Evolutionary conservation across 2,888 invertebrate species (phyloP).

Genomic region (Agrotis segetum): DNA sequence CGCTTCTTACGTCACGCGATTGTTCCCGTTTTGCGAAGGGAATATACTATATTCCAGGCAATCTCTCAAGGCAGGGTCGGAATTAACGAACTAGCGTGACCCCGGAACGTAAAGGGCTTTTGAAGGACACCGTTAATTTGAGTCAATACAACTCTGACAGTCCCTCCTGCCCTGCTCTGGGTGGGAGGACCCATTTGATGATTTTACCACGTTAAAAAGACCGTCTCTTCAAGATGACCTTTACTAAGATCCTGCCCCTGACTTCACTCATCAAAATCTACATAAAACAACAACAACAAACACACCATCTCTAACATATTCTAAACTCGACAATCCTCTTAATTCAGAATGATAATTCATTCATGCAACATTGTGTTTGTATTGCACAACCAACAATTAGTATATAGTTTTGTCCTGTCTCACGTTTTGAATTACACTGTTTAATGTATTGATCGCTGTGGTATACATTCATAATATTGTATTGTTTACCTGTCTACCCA

Average conservation of each 20-base stretch:
- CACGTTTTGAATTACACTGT: conserved; percentile 66
- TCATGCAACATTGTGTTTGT: conserved; percentile 72
- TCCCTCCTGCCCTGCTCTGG: no score
- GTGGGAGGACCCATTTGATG: no score
- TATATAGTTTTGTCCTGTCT: conserved; percentile 71
- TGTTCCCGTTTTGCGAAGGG: no score
- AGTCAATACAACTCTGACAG: no score
- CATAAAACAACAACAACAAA: conserved; percentile 15
- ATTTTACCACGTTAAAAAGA: no score
- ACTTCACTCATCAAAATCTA: conserved; percentile 2
- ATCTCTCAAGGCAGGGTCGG: no score
- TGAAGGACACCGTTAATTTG: no score
- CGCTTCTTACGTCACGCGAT: no score
- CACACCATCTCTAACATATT: conserved; percentile 51
- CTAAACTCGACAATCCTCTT: conserved; percentile 55
- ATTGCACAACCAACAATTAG: conserved; percentile 82
- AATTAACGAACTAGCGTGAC: no score
- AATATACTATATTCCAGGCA: no score
- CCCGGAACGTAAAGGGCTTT: no score
- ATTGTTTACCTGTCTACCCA: conserved; percentile 64
- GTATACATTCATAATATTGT: conserved; percentile 56
- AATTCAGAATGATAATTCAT: conserved; percentile 79
- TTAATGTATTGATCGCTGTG: conserved; percentile 67
- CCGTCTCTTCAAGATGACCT: neutral
- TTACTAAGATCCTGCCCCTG: neutral